Evolutionary conservation across 2,113 vertebrate genomes (phyloP).

Genomic region (Zingel zingel): DNA sequence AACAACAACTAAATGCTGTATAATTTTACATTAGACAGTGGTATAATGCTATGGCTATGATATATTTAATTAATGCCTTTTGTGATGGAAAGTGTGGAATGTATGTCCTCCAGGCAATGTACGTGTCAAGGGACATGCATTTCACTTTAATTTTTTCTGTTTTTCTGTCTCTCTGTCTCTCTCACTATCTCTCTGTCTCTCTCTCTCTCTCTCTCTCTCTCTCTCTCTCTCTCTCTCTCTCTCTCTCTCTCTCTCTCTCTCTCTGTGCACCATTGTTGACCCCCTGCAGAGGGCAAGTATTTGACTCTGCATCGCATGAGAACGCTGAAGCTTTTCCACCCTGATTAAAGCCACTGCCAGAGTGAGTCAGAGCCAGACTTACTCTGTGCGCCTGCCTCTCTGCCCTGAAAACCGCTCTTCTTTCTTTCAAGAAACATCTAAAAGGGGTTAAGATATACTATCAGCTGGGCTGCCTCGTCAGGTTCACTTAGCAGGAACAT

Average conservation of each 20-base stretch:
- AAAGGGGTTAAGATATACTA: constrained; percentile 60
- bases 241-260: constrained; percentile 6
- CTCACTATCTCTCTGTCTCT: too few species aligned
- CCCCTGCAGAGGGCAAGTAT: constrained; percentile 68
- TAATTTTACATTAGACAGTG: constrained; percentile 27
- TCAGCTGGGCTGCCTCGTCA: constrained; percentile 61
- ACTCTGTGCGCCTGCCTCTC: constrained; percentile 42
- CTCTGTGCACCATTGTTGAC: constrained; percentile 56
- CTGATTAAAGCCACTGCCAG: constrained; percentile 76
- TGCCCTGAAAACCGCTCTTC: constrained; percentile 41
- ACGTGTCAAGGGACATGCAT: constrained; percentile 53
- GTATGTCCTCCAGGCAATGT: constrained; percentile 44
- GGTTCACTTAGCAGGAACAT: constrained; percentile 62
- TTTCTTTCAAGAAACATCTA: constrained; percentile 67
- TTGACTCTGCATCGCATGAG: constrained; percentile 73
- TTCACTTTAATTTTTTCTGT: background rate
- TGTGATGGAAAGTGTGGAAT: constrained; percentile 53
- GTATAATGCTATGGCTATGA: constrained; percentile 34
- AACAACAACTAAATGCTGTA: constrained; percentile 29
- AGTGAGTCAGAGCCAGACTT: constrained; percentile 72
- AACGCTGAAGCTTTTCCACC: constrained; percentile 64
- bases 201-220: background rate
- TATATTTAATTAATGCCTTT: constrained; percentile 40
- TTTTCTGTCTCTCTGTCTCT: background rate
- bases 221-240: background rate